Base-by-base conservation (phyloP, 2,797 vertebrate species). In the Halcyon chelicuti region DNA sequence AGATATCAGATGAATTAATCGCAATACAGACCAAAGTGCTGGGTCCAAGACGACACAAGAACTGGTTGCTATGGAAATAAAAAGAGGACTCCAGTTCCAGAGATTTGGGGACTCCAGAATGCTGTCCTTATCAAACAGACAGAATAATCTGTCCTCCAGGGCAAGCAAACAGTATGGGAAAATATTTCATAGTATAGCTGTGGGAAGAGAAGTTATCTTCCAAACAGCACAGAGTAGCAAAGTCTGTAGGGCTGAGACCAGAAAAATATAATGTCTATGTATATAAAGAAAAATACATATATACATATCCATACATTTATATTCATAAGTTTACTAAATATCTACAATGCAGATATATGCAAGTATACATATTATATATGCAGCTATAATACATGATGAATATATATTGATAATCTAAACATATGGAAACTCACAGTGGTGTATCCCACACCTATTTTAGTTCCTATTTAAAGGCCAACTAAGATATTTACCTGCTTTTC, bases 401-500 rank as follows among this genome's bases (percentile, higher is more conserved):
- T 51, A 67, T 23, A 20, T 58, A 73, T 1, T 61, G 16, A 28
- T 58, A 66, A 58, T 51, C 54, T 76, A 84, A 55, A 63, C 11
- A 25, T 39, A 49, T 8, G 7, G 25, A 72, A 84, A 90, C 71
- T 15, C 28, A 70, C 9, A 29, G 18, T 28, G 35, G 5, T 62
- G 14, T 60, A 60, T 47, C 20, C 22, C 55, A 81, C 51, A 86
- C 10, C 2, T 73, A 61, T 73, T 81, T 78, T 44, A 76, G 12
- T 29, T 88, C 67, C 52, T 37, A 12, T 49, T 39, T 79, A 76
- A 94, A 76, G 57, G 67, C 20, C n/a, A 74, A 0, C 18, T 94
- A 72, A 95, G 94, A 97, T 90, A 98, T 98, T 98, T 99, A 99
- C 99, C 99, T 99, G 98, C 66, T 99, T 99, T 99, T 96, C 99